Base-by-base conservation (phyloP, 2,888 invertebrate genomes). In the Cordilura impudica region DNA sequence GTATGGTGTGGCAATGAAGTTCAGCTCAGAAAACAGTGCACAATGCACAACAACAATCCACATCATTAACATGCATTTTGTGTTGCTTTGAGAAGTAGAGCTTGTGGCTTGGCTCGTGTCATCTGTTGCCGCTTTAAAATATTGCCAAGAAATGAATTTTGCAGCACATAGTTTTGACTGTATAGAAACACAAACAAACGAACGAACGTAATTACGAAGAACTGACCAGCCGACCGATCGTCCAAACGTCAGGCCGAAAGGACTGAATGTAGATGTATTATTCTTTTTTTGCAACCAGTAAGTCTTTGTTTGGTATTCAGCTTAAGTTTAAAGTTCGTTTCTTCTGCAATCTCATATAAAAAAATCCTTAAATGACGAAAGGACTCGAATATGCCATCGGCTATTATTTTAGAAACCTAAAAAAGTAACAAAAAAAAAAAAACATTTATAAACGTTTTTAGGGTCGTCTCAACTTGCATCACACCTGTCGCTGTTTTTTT, bases 71-170 rank as follows among this genome's bases (percentile, higher is more conserved):
- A 78, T 78, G 72, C 58, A 73, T 73, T 76, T 63, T 69, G 63
- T 63, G 56, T 76, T 65, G 56, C 69, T 43, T 58, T 65, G 56
- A 63, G 54, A 19, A 45, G 54, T n/a, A 39, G 39, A 58, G 79
- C 69, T 80, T 77, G 80, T 69, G 77, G 69, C 77, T 74, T 81
- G 81, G 81, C 81, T 78, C 78, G 78, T 81, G 81, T 81, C 81
- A 81, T 81, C 77, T 81, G 81, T 78, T 81, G 81, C 79, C 75
- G 75, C 75, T 79, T 71, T 72, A 58, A 80, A 72, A 72, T 75
- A 71, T 79, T 72, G 75, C 56, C 79, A 79, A 79, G 79, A 79
- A 75, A 79, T 75, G 75, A 72, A 79, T 79, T 75, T 79, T 75
- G 75, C 75, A 58, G 63, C 71, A 79, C 71, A 75, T 67, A 58